Conservation (phyloP, 2,797 vertebrate species). For the Gadopsis marmoratus region DNA sequence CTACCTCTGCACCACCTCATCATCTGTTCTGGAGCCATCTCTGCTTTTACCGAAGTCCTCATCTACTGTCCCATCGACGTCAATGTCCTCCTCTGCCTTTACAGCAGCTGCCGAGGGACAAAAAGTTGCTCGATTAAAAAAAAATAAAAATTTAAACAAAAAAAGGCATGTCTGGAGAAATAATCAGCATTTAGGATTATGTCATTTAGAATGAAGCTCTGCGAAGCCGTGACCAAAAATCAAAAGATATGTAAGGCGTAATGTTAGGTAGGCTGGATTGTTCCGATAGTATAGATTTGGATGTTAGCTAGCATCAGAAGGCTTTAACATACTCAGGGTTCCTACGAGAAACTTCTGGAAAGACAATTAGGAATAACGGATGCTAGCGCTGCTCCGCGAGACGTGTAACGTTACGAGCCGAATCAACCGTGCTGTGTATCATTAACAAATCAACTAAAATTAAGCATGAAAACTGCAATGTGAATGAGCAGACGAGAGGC, state of each 20-base stretch:
- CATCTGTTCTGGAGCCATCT: constrained; percentile 96
- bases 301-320: constrained; percentile 1
- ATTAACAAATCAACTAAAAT: neutral
- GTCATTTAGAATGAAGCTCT: neutral
- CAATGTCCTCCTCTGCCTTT: constrained; percentile 91
- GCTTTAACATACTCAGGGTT: neutral
- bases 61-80: constrained; percentile 92
- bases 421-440: fast-evolving
- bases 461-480: neutral
- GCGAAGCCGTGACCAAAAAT: neutral
- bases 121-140: neutral
- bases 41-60: constrained; percentile 97
- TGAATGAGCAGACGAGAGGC: constrained; percentile 15
- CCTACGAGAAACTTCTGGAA: constrained; percentile 68
- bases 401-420: neutral
- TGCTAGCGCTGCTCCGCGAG: neutral
- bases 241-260: neutral
- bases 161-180: neutral
- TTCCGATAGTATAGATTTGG: neutral
- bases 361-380: neutral
- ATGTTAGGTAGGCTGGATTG: neutral
- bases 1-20: constrained; percentile 96
- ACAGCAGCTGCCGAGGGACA: constrained; percentile 85
- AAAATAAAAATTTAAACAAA: too few species aligned
- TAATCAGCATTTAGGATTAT: neutral